These are phyloP conservation scores for Raja brachyura DNA, from an alignment of 2,113 vertebrate species.

Conservation along the genomic window DNA sequence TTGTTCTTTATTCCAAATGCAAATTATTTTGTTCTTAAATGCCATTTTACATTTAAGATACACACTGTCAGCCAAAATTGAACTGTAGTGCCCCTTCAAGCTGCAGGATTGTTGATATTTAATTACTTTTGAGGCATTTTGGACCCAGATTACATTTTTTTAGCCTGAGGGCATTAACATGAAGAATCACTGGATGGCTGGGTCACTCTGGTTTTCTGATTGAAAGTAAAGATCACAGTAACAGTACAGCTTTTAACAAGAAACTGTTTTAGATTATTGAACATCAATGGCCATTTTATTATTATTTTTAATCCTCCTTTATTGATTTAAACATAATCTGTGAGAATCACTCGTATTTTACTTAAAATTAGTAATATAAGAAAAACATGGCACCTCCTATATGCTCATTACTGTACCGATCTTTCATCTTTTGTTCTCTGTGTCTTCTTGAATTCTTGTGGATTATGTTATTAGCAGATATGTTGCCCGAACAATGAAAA, in stretches of 20 bases:
- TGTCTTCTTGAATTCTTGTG: background rate
- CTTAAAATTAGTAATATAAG: background rate
- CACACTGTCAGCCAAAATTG: background rate
- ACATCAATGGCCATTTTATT: background rate
- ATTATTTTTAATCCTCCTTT: background rate
- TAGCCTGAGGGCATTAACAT: background rate
- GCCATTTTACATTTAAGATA: background rate
- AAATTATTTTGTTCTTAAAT: background rate
- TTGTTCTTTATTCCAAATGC: background rate
- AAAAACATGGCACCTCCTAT: background rate
- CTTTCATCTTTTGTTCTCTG: background rate
- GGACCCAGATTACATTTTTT: background rate
- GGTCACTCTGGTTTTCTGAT: background rate
- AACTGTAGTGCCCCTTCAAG: background rate
- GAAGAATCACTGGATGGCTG: background rate
- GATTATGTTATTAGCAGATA: background rate
- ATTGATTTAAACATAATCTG: background rate
- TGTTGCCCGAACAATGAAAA: background rate
- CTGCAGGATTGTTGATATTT: background rate
- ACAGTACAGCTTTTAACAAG: constrained; percentile 12
- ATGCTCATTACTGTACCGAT: background rate
- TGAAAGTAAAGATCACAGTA: background rate
- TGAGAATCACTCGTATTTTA: background rate
- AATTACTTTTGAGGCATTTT: background rate
- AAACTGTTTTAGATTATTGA: background rate